Evolutionary conservation across 1,140 invertebrate genomes (phyloP), one percentile per base, ranked within the genome.

Genomic region (Pogonognathellus flavescens): DNA sequence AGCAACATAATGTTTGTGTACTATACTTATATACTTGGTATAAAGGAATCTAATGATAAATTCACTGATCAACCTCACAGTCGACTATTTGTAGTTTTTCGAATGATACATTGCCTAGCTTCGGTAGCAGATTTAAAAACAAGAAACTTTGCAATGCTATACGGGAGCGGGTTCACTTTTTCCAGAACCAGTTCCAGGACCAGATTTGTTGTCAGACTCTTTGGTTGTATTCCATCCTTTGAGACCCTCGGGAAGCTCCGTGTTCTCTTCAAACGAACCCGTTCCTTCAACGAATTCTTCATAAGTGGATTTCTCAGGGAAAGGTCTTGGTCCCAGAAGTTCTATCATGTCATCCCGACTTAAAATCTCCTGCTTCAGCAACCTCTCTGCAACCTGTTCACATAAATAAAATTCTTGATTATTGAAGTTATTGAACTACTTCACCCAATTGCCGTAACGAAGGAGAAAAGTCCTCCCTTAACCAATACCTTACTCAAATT

Each of bases 251-350:
- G 99, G 99, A 87, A 99, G 92, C 0, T 93, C 92, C 0, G 98
- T 99, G 89, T 99, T 96, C 91, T 99, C 98, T 89, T 99, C 98
- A 88, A 99, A 94, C 0, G 97, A 98, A 18, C 98, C 98, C 14
- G 99, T 99, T 0, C 98, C 98, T 92, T 98, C 98, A 0, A 99
- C 98, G 92, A 99, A 99, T 90, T 99, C 96, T 92, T 99, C 99
- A 90, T 99, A 99, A 7, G 98, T 99, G 16, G 98, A 98, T 92
- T 99, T 99, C 91, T 99, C 99, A 41, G 95, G 95, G 94, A 99
- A 99, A 0, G 99, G 99, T 88, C 99, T 92, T 62, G 94, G 92
- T 7, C 99, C 99, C 4, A 99, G 92, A 8, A 99, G 91, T 91
- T 99, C 97, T 86, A 99, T 97, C 97, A 99, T 99, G 89, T 99